Evolutionary conservation across 2,888 invertebrate species (phyloP), one percentile per base, ranked within the genome.

Genomic region (Notodonta dromedarius): DNA sequence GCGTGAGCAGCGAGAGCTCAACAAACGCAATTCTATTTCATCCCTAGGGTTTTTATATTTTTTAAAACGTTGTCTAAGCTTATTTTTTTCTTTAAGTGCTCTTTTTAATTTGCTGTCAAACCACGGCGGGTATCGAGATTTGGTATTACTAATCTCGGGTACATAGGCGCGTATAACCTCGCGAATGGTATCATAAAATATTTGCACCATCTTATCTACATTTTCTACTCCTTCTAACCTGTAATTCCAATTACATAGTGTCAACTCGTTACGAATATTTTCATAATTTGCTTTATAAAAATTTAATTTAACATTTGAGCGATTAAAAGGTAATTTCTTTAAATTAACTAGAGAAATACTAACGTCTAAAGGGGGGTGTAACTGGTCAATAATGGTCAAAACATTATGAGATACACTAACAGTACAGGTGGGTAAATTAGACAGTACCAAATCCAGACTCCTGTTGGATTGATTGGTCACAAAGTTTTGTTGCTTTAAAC

Each of bases 21-120:
- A n/a, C 12, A 40, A 2, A 8, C 42, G 39, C 13, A 59, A 16
- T n/a, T 24, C 32, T 39, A 55, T n/a, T 12, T 46, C 16, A 14
- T 59, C 59, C 11, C 24, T 24, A 4, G 59, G 59, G 32, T 59
- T 59, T 4, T 54, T 54, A 8, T 59, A 59, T 46, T 57, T 57
- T 39, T 53, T 60, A 60, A 42, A 55, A 12, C 46, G 24, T 24
- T 24, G 24, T 24, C 24, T 24, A 24, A 24, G 24, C 24, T 32
- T 54, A 54, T 57, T 57, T 42, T 57, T 57, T 50, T 50, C 51
- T 8, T 50, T 50, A 4, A 57, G 32, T 14, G 39, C 12, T 35
- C 40, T 35, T 13, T 50, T 51, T 5, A 57, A 8, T 57, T 32
- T 5, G 13, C 35, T 57, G 48, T 57, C 48, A 46, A 56, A 56